These are phyloP conservation scores for Xiphophorus maculatus DNA, from an alignment of 2,113 vertebrate genomes.

Conservation along the genomic window DNA sequence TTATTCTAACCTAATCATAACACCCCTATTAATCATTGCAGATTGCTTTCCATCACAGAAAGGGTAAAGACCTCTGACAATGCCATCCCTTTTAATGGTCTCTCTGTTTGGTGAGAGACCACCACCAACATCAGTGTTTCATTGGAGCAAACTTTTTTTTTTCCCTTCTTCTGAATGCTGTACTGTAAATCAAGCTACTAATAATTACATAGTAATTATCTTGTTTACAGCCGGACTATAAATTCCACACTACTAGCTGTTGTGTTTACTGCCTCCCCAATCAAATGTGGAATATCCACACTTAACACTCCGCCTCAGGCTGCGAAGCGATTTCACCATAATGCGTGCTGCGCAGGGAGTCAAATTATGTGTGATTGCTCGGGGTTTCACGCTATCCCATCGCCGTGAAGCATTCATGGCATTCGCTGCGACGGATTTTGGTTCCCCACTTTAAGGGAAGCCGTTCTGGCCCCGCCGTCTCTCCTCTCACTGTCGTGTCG, in stretches of 20 bases:
- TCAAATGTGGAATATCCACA: conserved; percentile 10
- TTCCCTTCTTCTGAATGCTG: background rate
- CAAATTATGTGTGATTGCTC: background rate
- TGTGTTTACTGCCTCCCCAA: conserved; percentile 8
- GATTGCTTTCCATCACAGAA: background rate
- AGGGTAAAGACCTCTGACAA: background rate
- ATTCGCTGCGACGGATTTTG: background rate
- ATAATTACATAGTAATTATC: conserved; percentile 23
- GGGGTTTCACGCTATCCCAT: too few relatives aligned
- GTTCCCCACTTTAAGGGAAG: background rate
- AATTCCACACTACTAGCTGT: conserved; percentile 20
- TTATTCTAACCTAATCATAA: too few relatives aligned
- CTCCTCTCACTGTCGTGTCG: background rate
- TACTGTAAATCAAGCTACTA: conserved; percentile 12
- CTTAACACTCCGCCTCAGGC: background rate
- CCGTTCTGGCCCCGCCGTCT: background rate
- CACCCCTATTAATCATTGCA: too few relatives aligned
- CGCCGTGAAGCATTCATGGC: too few relatives aligned
- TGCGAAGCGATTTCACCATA: background rate
- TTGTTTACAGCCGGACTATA: conserved; percentile 19
- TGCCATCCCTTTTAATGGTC: background rate
- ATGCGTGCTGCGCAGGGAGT: conserved; percentile 4
- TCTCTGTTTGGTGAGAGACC: background rate
- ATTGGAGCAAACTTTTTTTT: background rate
- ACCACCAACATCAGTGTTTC: background rate